Base-by-base conservation (phyloP, 1,140 invertebrate species). In the Drepana arcuata region DNA sequence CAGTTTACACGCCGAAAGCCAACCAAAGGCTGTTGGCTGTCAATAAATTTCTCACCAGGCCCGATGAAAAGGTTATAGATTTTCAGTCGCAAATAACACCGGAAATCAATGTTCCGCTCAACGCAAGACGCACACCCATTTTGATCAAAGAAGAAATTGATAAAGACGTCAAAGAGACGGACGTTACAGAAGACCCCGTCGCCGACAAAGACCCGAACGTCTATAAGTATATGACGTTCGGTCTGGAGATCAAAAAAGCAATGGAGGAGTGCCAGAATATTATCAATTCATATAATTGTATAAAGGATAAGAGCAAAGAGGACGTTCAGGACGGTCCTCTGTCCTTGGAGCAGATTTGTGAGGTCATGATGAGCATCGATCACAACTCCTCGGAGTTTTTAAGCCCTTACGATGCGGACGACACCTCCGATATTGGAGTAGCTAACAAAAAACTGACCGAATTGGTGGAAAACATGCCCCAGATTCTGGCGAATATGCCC, bases 201-300 rank as follows among this genome's bases (percentile, higher is more conserved):
- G 41, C 45, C 0, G 58, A 37, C 9, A 57, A 66, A 27, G 66
- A 75, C 18, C 29, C 51, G 0, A 71, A 66, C 35, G 56, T 72
- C 0, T 69, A 67, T 12, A 82, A 75, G 32, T 75, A 78, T 33
- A 67, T 77, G 0, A 70, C 65, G 0, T 78, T 75, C 11, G 74
- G 74, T 1, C 18, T 79, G 14, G 73, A 79, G 53, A 78, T 82
- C 13, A 82, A 82, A 35, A 77, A 73, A 42, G 74, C 78, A 2
- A 77, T 82, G 65, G 78, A 79, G 30, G 74, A 78, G 27, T 82
- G 74, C 38, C 72, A 79, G 40, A 75, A 79, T 43, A 78, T 82
- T 15, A 79, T 82, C 2, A 75, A 78, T 33, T 75, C 74, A 0
- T 79, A 73, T n/a, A 73, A 71, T 15, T 55, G 46, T 16, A 53